Base-by-base conservation (phyloP, 2,888 invertebrate species). In the Drosophila picticornis region DNA sequence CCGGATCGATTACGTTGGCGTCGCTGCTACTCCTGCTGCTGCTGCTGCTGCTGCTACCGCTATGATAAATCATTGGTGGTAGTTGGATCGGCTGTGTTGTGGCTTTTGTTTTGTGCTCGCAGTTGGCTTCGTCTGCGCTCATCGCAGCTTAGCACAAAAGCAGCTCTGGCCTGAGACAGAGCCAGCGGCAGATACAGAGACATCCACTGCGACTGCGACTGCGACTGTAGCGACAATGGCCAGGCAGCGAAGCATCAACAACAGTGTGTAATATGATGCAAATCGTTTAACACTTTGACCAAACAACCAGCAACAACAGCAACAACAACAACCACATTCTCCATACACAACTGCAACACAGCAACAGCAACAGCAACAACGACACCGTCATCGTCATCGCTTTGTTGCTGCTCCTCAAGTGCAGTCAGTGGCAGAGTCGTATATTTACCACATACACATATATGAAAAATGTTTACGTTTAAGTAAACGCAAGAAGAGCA, bases 271-370 rank as follows among this genome's bases (percentile, higher is more conserved):
- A 86, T 86, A 86, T 88, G 85, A 86, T 86, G 85, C 85, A 86
- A 86, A 86, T 90, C 85, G 85, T 85, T 86, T 86, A 86, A 86
- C 85, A 86, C 85, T 90, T 85, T 90, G 90, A 85, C 90, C 84
- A 84, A 46, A 76, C 83, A 80, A 56, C 70, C 66, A 77, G 34
- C 73, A 67, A 29, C 70, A 66, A 25, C 36, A 36, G 16, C 63
- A 58, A 27, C 50, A 72, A 31, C 76, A 69, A 53, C 64, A 64
- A 34, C 60, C 59, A 48, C 53, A 56, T 55, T 55, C 55, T 55
- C 36, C 58, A 34, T 63, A 56, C 56, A 73, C 27, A 46, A 46
- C 9, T 46, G 34, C 73, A 67, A 36, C 71, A 63, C 46, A 46
- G 46, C 25, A 46, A 46, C 58, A 66, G 55, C 57, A 60, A 40